Conservation (phyloP, 2,797 vertebrate genomes). For the Lagorchestes hirsutus region DNA sequence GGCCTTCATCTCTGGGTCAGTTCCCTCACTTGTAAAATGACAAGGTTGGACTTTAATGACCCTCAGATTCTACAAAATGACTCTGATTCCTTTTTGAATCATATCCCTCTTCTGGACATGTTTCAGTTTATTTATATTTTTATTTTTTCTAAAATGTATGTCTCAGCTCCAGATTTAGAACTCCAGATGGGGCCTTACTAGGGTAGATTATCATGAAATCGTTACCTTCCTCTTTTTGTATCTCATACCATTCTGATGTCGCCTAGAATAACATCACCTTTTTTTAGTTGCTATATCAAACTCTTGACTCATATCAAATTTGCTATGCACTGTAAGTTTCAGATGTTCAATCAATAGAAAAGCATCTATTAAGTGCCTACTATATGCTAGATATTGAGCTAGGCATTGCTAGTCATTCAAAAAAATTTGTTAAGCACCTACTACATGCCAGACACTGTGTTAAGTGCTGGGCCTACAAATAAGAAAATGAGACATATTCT, state of each 20-base stretch:
- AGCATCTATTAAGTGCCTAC: background rate
- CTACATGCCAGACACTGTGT: too few species aligned
- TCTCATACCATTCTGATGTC: background rate
- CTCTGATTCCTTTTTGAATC: background rate
- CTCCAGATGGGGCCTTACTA: background rate
- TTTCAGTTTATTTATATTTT: background rate
- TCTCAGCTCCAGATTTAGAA: background rate
- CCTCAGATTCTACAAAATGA: background rate
- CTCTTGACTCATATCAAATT: background rate
- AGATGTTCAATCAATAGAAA: background rate
- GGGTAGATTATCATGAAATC: background rate
- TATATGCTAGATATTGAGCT: background rate
- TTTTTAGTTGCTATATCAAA: background rate
- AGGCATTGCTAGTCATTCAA: background rate
- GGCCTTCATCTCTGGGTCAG: background rate
- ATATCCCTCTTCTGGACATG: background rate
- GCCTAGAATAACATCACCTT: background rate
- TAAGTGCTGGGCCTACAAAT: background rate
- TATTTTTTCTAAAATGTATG: background rate
- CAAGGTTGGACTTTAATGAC: background rate
- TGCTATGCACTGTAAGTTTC: background rate
- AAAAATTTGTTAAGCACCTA: background rate
- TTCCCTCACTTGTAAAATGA: background rate
- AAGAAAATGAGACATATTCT: too few species aligned
- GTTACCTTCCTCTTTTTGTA: background rate